Evolutionary conservation across 1,140 invertebrate genomes (phyloP).

Genomic region (Zelostemma sp.): DNA sequence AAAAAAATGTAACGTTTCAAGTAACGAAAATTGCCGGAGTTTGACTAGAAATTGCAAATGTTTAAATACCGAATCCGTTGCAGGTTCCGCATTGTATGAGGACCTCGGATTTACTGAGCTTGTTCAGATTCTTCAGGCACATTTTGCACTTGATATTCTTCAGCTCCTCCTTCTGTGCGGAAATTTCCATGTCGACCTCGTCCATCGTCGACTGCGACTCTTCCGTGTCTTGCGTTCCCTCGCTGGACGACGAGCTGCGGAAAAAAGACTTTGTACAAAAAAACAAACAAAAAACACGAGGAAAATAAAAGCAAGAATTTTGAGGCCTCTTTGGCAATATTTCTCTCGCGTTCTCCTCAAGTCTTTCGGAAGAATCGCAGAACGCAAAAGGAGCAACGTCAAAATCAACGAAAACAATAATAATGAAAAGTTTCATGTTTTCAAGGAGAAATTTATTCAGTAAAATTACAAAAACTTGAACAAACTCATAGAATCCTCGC

Average conservation of each 20-base stretch:
- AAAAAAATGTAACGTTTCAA: constrained; percentile 36
- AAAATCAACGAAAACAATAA: neutral
- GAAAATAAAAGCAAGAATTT: neutral
- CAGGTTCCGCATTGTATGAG: constrained; percentile 82
- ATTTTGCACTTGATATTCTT: constrained; percentile 66
- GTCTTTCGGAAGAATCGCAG: no score
- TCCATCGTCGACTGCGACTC: constrained; percentile 69
- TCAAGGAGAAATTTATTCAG: neutral
- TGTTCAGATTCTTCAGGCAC: constrained; percentile 65
- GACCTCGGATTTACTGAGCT: constrained; percentile 68
- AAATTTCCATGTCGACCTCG: constrained; percentile 64
- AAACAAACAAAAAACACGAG: neutral
- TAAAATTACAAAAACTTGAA: constrained; percentile 16
- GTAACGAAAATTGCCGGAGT: no score
- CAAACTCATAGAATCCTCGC: constrained; percentile 25
- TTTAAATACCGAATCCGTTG: constrained; percentile 75
- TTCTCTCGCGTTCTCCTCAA: no score
- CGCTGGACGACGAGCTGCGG: constrained; percentile 67
- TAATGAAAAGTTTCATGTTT: constrained; percentile 1
- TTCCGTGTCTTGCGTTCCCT: constrained; percentile 69
- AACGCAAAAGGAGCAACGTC: neutral
- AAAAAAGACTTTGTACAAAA: constrained; percentile 16
- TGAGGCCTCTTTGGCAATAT: no score
- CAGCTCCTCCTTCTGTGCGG: constrained; percentile 56
- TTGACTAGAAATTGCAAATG: neutral